A percentile compares a stretch with the other conserved stretches of the same genome.
Conservation (phyloP, 2,113 vertebrate species). For the Neomonachus schauinslandi region DNA sequence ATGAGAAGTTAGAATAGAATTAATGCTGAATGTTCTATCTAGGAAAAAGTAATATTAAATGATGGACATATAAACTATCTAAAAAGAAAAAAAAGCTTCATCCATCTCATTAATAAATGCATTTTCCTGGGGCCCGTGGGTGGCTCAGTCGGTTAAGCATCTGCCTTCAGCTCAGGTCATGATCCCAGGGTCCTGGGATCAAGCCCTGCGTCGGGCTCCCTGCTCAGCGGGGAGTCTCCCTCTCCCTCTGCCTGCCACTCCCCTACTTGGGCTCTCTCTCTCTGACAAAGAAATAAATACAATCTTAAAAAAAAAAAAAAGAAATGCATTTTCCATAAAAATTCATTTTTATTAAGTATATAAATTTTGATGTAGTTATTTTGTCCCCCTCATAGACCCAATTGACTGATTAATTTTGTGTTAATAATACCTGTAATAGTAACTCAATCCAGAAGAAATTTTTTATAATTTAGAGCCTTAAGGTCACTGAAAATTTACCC, state of each 20-base stretch:
- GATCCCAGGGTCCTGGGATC: no score
- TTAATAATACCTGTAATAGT: background rate
- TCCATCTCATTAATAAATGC: background rate
- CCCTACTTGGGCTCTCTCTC: no score
- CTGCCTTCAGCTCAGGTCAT: no score
- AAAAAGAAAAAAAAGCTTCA: background rate
- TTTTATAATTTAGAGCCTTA: slow-evolving; percentile 31
- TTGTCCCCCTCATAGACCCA: slow-evolving; percentile 6
- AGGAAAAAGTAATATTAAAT: background rate
- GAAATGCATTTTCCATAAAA: background rate
- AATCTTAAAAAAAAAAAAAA: background rate
- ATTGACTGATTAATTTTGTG: background rate
- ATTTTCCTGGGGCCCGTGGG: background rate
- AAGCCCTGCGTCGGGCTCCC: no score
- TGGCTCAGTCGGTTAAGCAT: no score
- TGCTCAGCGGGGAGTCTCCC: no score
- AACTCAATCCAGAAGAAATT: slow-evolving; percentile 40
- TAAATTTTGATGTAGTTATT: background rate
- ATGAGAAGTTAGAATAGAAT: slow-evolving; percentile 10
- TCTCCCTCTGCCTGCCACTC: no score
- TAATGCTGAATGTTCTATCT: slow-evolving; percentile 13
- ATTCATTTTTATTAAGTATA: slow-evolving; percentile 26
- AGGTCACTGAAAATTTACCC: background rate
- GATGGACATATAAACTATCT: background rate
- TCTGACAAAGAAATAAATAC: no score